Evolutionary conservation across 2,113 vertebrate species (phyloP), one percentile per base, ranked within the genome.

Genomic region (Plotosus lineatus): DNA sequence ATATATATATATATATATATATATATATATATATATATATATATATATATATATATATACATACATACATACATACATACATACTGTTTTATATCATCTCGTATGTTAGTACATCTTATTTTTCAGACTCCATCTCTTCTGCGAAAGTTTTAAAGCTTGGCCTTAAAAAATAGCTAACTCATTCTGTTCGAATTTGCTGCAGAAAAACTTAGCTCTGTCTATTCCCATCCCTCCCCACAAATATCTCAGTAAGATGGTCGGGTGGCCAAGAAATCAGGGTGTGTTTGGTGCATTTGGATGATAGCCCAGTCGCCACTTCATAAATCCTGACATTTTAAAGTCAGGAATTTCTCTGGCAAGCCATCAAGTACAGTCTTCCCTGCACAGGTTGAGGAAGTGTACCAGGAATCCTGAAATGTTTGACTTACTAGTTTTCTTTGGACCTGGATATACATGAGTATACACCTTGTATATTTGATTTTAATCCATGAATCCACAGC

Each of bases 261-360:
- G 73, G 77, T 15, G 78, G 68, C 74, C 87, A 80, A 82, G 89
- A 84, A 17, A 0, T 80, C 55, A 28, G 85, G 87, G 81, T 48
- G 31, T 19, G 86, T 95, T 92, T 94, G 92, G 92, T 92, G 87
- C 91, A 85, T 55, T 86, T 90, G 83, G 82, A 91, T 82, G 81
- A 87, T 83, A 88, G 85, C 88, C 83, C 82, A 87, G 85, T 85
- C 88, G 81, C 79, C 87, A 75, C 87, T 91, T 66, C 84, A 90
- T 90, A 89, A 89, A 89, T 90, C 85, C 83, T 87, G 69, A 85
- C 89, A 83, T 93, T n/a, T 90, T 90, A 88, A 88, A 89, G 90
- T 72, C 87, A 87, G 84, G 82, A 85, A 90, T 91, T 86, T 90
- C 88, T 84, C 89, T 85, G 77, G 90, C 87, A 91, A 82, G 75